Evolutionary conservation across 2,888 invertebrate species (phyloP), one percentile per base, ranked within the genome.

Genomic region (Brachyptera putata): DNA sequence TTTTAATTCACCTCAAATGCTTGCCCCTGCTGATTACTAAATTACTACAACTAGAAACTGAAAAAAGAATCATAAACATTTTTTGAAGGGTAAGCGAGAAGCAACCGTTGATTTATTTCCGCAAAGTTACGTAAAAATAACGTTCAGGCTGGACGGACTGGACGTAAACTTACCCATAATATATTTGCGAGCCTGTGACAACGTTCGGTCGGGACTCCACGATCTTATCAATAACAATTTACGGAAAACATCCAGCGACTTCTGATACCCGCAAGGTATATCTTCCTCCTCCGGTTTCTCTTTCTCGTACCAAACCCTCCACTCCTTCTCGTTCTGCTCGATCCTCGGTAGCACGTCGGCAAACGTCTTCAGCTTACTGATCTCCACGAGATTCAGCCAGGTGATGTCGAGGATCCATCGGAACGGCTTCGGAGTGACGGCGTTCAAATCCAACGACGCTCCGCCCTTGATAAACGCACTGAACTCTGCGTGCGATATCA

Each of bases 401-500:
- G 95, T 95, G 65, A 95, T 92, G 70, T 96, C 96, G 57, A 95
- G 78, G 69, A 97, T 93, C 96, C 96, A 97, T 68, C 85, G 84
- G 70, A 93, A 94, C 0, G 95, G 95, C 75, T 96, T 96, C 0
- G 94, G 92, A 1, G 85, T 80, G 0, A 95, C 95, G 2, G 94
- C 93, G 74, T 95, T 95, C 57, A 96, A 77, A 74, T 96, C 95
- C 61, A 96, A 75, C 0, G 95, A 95, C 9, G 96, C 96, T 1
- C 96, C 96, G 34, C 95, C 96, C 78, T 97, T 97, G 60, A 97
- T 95, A 68, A 97, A 94, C 1, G 91, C 88, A 83, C 91, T 87
- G 73, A 97, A 97, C 75, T 97, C 96, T 48, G 91, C 89, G 68
- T 92, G 91, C 0, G 87, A 87, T 64, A 97, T 89, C 37, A 83